Conservation (phyloP, 2,797 vertebrate species). For the Amniataba percoides region DNA sequence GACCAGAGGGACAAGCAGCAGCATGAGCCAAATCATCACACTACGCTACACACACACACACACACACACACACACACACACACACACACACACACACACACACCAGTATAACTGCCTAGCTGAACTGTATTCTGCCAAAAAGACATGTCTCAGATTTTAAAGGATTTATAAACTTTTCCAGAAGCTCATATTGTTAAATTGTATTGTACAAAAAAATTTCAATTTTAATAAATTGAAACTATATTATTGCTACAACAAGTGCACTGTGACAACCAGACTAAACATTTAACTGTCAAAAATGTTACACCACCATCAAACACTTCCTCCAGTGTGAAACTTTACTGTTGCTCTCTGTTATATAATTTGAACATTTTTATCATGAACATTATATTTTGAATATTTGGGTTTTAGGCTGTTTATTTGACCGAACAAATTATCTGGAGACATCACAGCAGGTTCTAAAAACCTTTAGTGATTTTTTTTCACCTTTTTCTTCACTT, state of each 20-base stretch:
- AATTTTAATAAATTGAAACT: not conserved
- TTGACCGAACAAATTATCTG: not conserved
- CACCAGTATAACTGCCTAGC: not conserved
- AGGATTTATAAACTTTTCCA: slow-evolving; percentile 35
- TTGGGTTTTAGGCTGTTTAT: not conserved
- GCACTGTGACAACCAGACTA: not conserved
- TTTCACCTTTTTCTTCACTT: not conserved
- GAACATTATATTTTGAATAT: not conserved
- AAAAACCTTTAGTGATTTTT: not conserved
- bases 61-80: slow-evolving; percentile 29
- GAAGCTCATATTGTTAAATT: slow-evolving; percentile 5
- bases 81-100: slow-evolving; percentile 21
- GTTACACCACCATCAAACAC: not conserved
- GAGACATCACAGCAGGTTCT: not conserved
- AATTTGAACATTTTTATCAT: too few species aligned
- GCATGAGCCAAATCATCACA: slow-evolving; percentile 55
- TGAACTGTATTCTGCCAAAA: slow-evolving; percentile 36
- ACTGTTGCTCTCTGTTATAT: not conserved
- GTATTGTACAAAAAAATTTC: not conserved
- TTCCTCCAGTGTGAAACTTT: not conserved
- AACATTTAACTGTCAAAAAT: not conserved
- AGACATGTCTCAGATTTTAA: slow-evolving; percentile 13
- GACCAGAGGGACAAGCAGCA: slow-evolving; percentile 63
- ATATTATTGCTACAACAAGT: not conserved
- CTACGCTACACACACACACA: slow-evolving; percentile 38